These are phyloP conservation scores for Pseudoips prasinana DNA, from an alignment of 2,888 invertebrate genomes.

Conservation along the genomic window DNA sequence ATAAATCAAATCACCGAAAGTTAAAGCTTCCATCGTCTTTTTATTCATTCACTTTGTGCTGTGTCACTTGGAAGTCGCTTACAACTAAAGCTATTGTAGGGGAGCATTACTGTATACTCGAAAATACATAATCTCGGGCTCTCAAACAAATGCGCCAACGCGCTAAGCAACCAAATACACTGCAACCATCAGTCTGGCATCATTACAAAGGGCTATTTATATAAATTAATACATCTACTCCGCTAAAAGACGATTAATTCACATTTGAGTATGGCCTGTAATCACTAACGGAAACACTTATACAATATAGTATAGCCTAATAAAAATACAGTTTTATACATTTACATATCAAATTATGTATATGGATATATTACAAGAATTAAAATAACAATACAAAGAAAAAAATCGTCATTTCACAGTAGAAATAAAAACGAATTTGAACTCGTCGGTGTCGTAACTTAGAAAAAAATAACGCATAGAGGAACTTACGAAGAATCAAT, in stretches of 20 bases:
- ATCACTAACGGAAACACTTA: constrained; percentile 72
- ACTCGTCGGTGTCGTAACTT: constrained; percentile 56
- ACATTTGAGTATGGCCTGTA: constrained; percentile 72
- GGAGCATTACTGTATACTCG: constrained; percentile 50
- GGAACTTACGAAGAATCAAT: constrained; percentile 44
- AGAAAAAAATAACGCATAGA: constrained; percentile 51
- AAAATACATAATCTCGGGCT: constrained; percentile 41
- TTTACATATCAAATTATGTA: constrained; percentile 55
- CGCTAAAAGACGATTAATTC: constrained; percentile 65
- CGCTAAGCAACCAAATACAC: constrained; percentile 27
- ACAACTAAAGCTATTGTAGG: constrained; percentile 53
- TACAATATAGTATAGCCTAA: constrained; percentile 55
- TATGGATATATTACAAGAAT: constrained; percentile 65
- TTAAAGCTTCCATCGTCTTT: constrained; percentile 52
- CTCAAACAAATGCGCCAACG: constrained; percentile 35
- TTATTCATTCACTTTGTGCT: constrained; percentile 64
- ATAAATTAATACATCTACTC: constrained; percentile 53
- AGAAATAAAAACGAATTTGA: constrained; percentile 51
- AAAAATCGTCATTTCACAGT: constrained; percentile 26
- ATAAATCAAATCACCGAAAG: constrained; percentile 47
- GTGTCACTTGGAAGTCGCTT: constrained; percentile 66
- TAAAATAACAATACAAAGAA: constrained; percentile 48
- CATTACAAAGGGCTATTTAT: constrained; percentile 46
- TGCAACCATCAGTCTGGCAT: constrained; percentile 60
- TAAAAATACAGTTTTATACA: constrained; percentile 66